Base-by-base conservation (phyloP, 2,888 invertebrate genomes). In the Callyntrura guangdongensis region DNA sequence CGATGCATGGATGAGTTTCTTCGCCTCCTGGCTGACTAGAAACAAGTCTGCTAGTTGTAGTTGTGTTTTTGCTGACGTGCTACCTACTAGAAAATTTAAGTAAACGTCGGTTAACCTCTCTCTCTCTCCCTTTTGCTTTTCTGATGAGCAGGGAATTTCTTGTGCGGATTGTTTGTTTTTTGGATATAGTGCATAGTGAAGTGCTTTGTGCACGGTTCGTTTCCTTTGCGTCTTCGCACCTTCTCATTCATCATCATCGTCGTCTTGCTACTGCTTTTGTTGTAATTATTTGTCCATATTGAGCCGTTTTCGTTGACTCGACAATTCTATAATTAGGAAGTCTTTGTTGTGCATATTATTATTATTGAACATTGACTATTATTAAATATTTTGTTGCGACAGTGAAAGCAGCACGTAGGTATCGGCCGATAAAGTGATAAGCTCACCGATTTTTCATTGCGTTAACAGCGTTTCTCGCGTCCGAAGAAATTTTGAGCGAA, bases 1-100 rank as follows among this genome's bases (percentile, higher is more conserved):
- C 53, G 77, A 77, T 77, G 77, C 77, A 53, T 25, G 77, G 77
- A 77, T 77, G 77, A 77, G 77, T 77, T 77, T 77, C 77, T 77
- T 77, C 17, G 77, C 77, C 49, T 77, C 53, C 77, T 77, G 20
- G 49, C 49, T 72, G 72, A 64, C 72, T 47, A 77, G 53, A 49
- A 77, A 77, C 77, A 77, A 77, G 49, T 53, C 53, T 47, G 20
- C 47, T 77, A 53, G 74, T 47, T 11, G 20, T 77, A 72, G 72
- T 72, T 47, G 72, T 72, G 20, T 53, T 77, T 77, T 49, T 53
- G 77, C 77, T 53, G 14, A 25, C 53, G 49, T 53, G 22, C 77
- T 77, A 77, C 77, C 77, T 77, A 77, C 77, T 72, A 53, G 47
- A 74, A 49, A 49, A 12, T 25, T 47, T 36, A 77, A 77, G 53